phyloP scores from a whole-genome alignment of 2,113 vertebrate species.

The Noctilio leporinus region DNA sequence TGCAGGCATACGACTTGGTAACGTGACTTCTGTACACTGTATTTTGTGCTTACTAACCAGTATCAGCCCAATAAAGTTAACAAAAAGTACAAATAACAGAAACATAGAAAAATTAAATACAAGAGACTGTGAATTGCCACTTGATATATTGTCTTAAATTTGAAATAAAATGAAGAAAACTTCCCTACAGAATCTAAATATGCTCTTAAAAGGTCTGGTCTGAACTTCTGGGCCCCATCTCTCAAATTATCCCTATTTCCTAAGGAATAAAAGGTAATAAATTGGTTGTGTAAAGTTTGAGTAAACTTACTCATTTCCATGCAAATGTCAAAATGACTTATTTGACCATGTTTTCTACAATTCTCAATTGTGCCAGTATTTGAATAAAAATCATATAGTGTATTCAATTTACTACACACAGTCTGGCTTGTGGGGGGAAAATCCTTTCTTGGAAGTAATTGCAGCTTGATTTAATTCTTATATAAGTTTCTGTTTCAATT shows the following conservation, averaged over 20 bases:
- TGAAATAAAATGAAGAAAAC: conserved; percentile 44
- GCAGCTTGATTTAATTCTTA: neutral
- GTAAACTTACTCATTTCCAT: neutral
- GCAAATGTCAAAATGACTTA: neutral
- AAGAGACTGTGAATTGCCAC: conserved; percentile 10
- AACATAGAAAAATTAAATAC: neutral
- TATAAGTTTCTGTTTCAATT: neutral
- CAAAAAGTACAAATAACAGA: neutral
- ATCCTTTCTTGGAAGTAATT: neutral
- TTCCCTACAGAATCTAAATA: neutral
- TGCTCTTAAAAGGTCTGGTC: neutral
- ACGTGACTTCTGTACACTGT: neutral
- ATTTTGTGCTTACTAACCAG: neutral
- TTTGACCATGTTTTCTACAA: neutral
- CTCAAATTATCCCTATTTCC: neutral
- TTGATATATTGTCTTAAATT: conserved; percentile 28
- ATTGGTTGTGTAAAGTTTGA: neutral
- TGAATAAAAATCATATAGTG: neutral
- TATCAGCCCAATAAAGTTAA: neutral
- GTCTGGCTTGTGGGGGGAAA: neutral
- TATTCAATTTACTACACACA: neutral
- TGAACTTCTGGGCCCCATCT: neutral
- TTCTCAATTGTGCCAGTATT: neutral
- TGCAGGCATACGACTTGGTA: neutral
- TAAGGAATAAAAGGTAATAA: neutral